Conservation (phyloP, 1,140 invertebrate genomes). For the Archivesica marissinica region DNA sequence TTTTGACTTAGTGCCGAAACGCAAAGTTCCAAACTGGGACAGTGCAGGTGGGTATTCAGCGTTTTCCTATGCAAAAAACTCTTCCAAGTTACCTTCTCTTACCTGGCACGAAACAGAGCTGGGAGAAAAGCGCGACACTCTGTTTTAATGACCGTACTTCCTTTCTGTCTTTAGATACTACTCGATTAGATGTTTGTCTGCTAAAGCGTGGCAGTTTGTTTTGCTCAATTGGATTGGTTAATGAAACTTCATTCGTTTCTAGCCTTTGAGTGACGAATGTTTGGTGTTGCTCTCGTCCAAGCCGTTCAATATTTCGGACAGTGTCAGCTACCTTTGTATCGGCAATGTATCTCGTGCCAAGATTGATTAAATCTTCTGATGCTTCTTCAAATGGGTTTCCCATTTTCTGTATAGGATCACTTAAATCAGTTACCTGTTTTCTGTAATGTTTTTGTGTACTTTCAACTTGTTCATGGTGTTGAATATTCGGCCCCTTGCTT, state of each 20-base stretch:
- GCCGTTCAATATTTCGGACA: background rate
- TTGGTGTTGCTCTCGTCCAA: background rate
- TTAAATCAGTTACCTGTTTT: background rate
- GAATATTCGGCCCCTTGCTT: background rate
- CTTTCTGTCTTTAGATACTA: background rate
- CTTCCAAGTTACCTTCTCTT: slow-evolving; percentile 20
- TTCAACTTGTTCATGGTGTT: background rate
- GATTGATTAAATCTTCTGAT: background rate
- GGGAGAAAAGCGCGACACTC: slow-evolving; percentile 27
- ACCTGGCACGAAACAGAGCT: slow-evolving; percentile 46
- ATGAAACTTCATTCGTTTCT: background rate
- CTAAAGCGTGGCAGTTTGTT: background rate
- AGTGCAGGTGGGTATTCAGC: background rate
- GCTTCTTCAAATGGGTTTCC: slow-evolving; percentile 12
- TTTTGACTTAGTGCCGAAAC: slow-evolving; percentile 9
- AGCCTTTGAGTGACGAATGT: background rate
- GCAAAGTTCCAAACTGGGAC: background rate
- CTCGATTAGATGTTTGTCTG: background rate
- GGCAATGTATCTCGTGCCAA: background rate
- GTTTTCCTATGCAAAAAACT: slow-evolving; percentile 46
- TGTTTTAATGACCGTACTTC: slow-evolving; percentile 34
- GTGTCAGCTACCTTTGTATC: slow-evolving; percentile 1
- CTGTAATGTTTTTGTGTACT: background rate
- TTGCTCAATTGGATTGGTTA: background rate
- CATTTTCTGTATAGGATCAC: background rate